Conservation (phyloP, 2,797 vertebrate genomes). For the Halcyon chelicuti region DNA sequence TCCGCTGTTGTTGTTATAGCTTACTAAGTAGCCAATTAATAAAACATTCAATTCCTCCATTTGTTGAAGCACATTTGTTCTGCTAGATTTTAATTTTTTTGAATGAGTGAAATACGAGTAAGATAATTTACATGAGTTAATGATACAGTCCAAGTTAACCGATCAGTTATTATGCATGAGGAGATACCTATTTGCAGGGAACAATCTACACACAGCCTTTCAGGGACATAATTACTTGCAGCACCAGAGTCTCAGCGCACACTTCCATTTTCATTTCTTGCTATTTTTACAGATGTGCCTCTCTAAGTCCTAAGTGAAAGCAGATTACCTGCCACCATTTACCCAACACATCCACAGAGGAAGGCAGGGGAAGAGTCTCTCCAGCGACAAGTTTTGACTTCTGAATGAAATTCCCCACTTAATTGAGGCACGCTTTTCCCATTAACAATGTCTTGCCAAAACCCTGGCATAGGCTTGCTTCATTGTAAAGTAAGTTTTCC, state of each 20-base stretch:
- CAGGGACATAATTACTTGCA: background rate
- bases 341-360: background rate
- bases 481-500: background rate
- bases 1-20: background rate
- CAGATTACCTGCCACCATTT: slow-evolving; percentile 2
- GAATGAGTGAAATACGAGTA: slow-evolving; percentile 11
- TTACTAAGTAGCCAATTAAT: background rate
- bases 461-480: background rate
- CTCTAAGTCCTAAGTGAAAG: background rate
- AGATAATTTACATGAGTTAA: slow-evolving; percentile 31
- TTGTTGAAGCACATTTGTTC: slow-evolving; percentile 20
- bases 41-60: background rate
- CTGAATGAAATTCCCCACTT: slow-evolving; percentile 5
- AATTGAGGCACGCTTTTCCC: background rate
- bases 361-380: background rate
- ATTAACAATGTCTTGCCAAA: background rate
- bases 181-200: background rate
- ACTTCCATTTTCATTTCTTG: background rate
- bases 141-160: slow-evolving; percentile 5
- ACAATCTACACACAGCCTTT: background rate
- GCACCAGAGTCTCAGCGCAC: background rate
- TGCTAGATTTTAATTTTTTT: slow-evolving; percentile 32
- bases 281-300: background rate
- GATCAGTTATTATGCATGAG: background rate
- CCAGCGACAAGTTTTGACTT: background rate